Conservation (phyloP, 2,797 vertebrate genomes). For the Phataginus tetradactyla region DNA sequence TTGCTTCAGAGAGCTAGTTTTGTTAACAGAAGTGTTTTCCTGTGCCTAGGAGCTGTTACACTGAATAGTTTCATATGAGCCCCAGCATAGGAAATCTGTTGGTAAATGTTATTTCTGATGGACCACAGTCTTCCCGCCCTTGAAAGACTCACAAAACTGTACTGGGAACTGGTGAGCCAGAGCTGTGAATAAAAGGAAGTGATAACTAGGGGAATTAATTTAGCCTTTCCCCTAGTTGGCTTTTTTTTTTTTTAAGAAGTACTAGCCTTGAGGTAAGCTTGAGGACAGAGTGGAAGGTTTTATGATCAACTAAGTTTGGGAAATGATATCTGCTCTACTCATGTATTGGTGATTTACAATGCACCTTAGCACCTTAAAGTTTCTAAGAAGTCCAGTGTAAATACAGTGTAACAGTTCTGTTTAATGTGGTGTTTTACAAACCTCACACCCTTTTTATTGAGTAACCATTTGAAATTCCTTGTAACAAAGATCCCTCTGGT, state of each 20-base stretch:
- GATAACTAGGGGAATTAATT: background rate
- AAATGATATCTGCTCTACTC: background rate
- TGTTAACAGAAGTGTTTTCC: background rate
- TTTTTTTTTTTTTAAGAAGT: background rate
- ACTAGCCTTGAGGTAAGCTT: background rate
- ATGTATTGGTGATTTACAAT: background rate
- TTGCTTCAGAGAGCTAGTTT: conserved; percentile 13
- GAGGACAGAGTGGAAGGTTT: background rate
- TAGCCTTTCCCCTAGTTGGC: background rate
- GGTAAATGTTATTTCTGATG: conserved; percentile 9
- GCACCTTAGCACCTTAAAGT: background rate
- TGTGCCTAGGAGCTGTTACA: background rate
- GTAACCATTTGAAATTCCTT: background rate
- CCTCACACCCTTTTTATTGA: background rate
- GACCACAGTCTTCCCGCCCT: background rate
- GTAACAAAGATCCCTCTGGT: background rate
- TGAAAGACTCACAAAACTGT: conserved; percentile 32
- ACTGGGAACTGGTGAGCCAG: background rate
- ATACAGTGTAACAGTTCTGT: background rate
- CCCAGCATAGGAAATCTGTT: conserved; percentile 15
- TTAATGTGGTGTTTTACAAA: conserved; percentile 8
- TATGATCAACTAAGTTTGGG: conserved; percentile 10
- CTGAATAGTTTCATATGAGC: conserved; percentile 23
- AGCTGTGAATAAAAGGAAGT: conserved; percentile 21
- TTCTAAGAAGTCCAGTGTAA: background rate